A percentile compares a stretch with the other conserved stretches of the same genome.
Conservation (phyloP, 2,888 invertebrate genomes). For the Mellilla xanthometata region DNA sequence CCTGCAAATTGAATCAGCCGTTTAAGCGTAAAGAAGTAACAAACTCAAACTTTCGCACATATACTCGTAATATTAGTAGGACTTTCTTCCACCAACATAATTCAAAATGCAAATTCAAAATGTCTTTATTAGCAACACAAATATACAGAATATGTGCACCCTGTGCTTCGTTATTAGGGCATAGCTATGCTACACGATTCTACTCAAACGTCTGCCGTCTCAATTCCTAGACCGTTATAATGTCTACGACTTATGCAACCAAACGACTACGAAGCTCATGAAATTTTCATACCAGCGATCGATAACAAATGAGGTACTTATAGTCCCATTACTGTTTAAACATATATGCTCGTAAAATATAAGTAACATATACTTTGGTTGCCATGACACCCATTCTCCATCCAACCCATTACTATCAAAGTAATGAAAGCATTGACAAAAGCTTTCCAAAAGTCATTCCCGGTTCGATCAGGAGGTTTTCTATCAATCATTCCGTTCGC, state of each 20-base stretch:
- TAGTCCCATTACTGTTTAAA: constrained; percentile 3
- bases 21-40: too few relatives aligned
- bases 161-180: too few relatives aligned
- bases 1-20: too few relatives aligned
- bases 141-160: too few relatives aligned
- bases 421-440: constrained; percentile 26
- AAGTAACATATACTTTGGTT: constrained; percentile 1
- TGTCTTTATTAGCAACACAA: too few relatives aligned
- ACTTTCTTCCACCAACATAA: too few relatives aligned
- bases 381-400: constrained; percentile 10
- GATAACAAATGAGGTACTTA: constrained; percentile 8
- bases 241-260: background rate
- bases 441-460: constrained; percentile 30
- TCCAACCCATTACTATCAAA: constrained; percentile 24
- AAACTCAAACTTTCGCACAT: too few relatives aligned
- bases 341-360: background rate
- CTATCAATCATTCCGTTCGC: constrained; percentile 70
- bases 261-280: background rate
- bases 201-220: too few relatives aligned
- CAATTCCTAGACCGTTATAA: background rate
- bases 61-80: too few relatives aligned
- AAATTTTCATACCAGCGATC: constrained; percentile 8
- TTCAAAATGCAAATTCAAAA: too few relatives aligned
- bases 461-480: constrained; percentile 42
- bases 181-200: too few relatives aligned